A percentile compares a stretch with the other conserved stretches of the same genome.
phyloP scores from a whole-genome alignment of 2,888 invertebrate species.

The Dendrolimus houi region DNA sequence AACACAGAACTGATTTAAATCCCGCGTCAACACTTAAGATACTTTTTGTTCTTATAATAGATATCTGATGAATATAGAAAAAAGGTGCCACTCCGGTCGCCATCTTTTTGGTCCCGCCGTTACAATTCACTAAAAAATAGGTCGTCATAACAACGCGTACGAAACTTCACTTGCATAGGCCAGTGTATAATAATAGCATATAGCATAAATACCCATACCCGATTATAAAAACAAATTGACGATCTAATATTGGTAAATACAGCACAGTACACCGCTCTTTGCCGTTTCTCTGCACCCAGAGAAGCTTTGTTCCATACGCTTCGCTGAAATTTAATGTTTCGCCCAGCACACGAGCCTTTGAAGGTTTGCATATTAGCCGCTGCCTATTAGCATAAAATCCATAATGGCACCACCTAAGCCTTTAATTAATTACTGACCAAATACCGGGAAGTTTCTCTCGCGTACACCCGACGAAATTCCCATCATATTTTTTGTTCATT shows the following conservation, averaged over 20 bases:
- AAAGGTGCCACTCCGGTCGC: too few species aligned
- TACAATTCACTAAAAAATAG: too few species aligned
- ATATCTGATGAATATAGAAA: too few species aligned
- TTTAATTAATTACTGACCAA: conserved; percentile 68
- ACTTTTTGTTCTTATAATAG: too few species aligned
- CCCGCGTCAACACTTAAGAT: too few species aligned
- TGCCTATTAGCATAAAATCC: conserved; percentile 67
- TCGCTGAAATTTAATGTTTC: conserved; percentile 57
- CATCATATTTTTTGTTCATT: conserved; percentile 36
- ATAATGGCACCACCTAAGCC: conserved; percentile 59
- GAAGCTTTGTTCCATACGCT: conserved; percentile 40
- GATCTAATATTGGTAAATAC: conserved; percentile 5
- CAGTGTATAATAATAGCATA: too few species aligned
- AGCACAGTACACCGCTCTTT: conserved; percentile 4
- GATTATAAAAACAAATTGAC: too few species aligned
- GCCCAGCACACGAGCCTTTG: conserved; percentile 43
- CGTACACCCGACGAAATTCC: conserved; percentile 19
- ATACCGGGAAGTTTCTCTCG: conserved; percentile 37
- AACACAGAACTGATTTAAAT: too few species aligned
- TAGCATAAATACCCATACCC: too few species aligned
- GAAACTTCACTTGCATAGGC: too few species aligned
- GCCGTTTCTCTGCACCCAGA: conserved; percentile 11
- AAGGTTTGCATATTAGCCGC: conserved; percentile 57
- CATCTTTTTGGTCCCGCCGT: too few species aligned
- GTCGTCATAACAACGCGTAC: too few species aligned